A percentile compares a stretch with the other conserved stretches of the same genome.
These are phyloP conservation scores for Apamea monoglypha DNA, from an alignment of 2,888 invertebrate species.

Conservation along the genomic window DNA sequence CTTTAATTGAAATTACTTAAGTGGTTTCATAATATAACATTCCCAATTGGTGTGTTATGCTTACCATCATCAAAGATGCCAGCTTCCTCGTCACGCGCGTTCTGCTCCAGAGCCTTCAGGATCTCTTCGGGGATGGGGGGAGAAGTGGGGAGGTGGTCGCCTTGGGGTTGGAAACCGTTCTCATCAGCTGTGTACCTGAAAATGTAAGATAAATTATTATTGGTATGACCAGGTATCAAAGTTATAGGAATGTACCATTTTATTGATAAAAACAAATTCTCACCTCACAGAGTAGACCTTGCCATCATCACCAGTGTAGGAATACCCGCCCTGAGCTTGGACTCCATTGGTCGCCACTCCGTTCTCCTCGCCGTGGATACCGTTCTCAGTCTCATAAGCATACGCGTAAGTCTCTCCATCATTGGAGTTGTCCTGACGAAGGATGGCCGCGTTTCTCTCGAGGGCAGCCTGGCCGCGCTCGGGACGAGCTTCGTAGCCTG, in stretches of 20 bases:
- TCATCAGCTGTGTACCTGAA: conserved; percentile 85
- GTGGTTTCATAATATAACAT: not conserved
- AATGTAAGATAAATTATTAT: no score
- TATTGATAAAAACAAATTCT: no score
- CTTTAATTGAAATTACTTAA: not conserved
- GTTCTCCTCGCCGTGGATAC: conserved; percentile 84
- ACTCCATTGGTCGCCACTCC: conserved; percentile 86
- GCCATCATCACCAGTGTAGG: conserved; percentile 87
- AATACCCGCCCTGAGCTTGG: conserved; percentile 84
- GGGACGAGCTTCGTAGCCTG: conserved; percentile 69
- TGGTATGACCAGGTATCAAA: no score
- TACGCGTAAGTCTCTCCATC: conserved; percentile 84
- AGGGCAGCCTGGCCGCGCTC: conserved; percentile 83
- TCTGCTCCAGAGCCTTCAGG: conserved; percentile 83
- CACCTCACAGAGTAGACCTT: conserved; percentile 84
- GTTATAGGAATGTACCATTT: no score
- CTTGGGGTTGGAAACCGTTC: conserved; percentile 86
- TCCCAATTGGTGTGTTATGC: conserved; percentile 8
- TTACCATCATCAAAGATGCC: conserved; percentile 86
- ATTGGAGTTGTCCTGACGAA: conserved; percentile 82
- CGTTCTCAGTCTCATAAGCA: conserved; percentile 86
- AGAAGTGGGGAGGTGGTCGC: conserved; percentile 85
- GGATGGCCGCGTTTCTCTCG: conserved; percentile 84
- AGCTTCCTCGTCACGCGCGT: conserved; percentile 85
- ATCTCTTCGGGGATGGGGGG: conserved; percentile 86